Evolutionary conservation across 2,113 vertebrate genomes (phyloP), one percentile per base, ranked within the genome.

Genomic region (Dromaius novaehollandiae): DNA sequence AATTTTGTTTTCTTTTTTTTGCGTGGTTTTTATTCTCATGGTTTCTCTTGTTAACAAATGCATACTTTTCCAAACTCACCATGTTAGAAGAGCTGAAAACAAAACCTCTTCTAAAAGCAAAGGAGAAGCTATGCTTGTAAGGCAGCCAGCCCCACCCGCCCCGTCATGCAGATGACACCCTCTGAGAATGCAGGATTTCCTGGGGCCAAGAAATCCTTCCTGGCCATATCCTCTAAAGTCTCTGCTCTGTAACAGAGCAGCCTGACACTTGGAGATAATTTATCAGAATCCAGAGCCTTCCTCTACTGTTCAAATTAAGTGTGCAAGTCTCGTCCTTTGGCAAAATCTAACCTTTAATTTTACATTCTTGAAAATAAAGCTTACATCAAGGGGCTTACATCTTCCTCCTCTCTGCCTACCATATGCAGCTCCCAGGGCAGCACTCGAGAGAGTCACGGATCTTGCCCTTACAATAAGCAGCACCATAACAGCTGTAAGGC

Each of bases 291-390:
- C 56, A 65, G 68, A 61, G 16, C 63, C n/a, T 82, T 74, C 53
- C 48, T 56, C 9, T 51, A 12, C 6, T 13, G 11, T 12, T 90
- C 65, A 6, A 24, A 51, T 55, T 75, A 58, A 36, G 58, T n/a
- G 79, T n/a, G 58, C 78, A 82, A 89, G 83, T 56, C 70, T 48
- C 65, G 64, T 88, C 78, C 75, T 85, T 90, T 73, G 78, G 71
- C 84, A 89, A 70, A 95, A 86, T n/a, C 78, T 93, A 94, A 92
- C 71, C 78, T 85, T 89, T 77, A 17, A 24, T 58, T 80, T 90
- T 38, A 60, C 53, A 46, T 34, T 91, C 70, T 77, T 76, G 48
- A 80, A 87, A 95, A 91, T 32, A 82, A 91, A 94, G 50, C 55
- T 70, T 15, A 46, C 44, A 61, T 42, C 78, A 86, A 66, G 24